Evolutionary conservation across 2,113 vertebrate genomes (phyloP).

Genomic region (Myanophis thanlyinensis): DNA sequence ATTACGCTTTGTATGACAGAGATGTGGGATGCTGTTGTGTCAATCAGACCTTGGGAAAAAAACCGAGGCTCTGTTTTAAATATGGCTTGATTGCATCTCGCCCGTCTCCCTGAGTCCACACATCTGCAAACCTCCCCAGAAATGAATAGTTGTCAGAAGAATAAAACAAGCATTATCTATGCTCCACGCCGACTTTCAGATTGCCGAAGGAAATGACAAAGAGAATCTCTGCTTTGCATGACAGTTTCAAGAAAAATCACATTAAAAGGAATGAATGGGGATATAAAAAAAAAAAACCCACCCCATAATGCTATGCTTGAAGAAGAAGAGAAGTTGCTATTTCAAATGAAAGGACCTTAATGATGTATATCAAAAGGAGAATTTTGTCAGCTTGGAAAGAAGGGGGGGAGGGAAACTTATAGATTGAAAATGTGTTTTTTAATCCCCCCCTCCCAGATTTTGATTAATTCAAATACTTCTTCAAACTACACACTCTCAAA

Average conservation of each 20-base stretch:
- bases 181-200: constrained; percentile 40
- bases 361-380: not conserved
- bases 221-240: constrained; percentile 25
- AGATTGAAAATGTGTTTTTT: not conserved
- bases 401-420: not conserved
- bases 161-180: constrained; percentile 46
- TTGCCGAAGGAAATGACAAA: constrained; percentile 40
- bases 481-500: not conserved
- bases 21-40: not conserved
- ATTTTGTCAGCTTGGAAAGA: not conserved
- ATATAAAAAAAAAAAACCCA: constrained; percentile 17
- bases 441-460: not conserved
- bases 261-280: constrained; percentile 14
- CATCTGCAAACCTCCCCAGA: constrained; percentile 26
- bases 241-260: constrained; percentile 21
- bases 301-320: constrained; percentile 1
- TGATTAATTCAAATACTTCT: not conserved
- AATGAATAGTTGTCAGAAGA: constrained; percentile 65
- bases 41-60: constrained; percentile 41
- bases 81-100: constrained; percentile 36
- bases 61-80: constrained; percentile 42
- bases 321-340: constrained; percentile 13
- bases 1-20: constrained; percentile 29
- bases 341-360: constrained; percentile 24
- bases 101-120: constrained; percentile 42